Evolutionary conservation across 2,797 vertebrate genomes (phyloP), one percentile per base, ranked within the genome.

Genomic region (Sternotherus odoratus): DNA sequence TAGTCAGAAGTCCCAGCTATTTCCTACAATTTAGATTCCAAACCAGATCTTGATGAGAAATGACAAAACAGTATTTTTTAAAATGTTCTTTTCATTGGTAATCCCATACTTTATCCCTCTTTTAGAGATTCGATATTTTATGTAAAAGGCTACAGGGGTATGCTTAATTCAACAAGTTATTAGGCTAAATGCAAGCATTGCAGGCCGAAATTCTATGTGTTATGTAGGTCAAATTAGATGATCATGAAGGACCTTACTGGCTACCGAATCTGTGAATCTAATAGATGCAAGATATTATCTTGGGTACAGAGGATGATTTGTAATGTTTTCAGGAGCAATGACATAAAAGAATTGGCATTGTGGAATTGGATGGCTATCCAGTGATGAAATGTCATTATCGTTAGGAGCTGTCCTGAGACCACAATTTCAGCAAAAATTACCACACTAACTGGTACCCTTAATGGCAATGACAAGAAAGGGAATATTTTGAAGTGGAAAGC

Each of bases 21-120:
- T 91, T 87, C 79, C 88, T 63, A 88, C 83, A 88, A 88, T 92
- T 92, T 43, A 66, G 56, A 75, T 43, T 83, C 79, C 77, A 92
- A 88, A 81, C 86, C 49, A 84, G 77, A 91, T 74, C 60, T 87
- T 87, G 77, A 85, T 66, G 24, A 46, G 51, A 54, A 49, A 66
- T 77, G 66, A 81, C 77, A 88, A 80, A 80, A 84, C 54, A 77
- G 83, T 92, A 79, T 80, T 87, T 88, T 57, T 79, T 54, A 43
- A 4, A 49, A 66, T 78, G 63, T 83, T 77, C 63, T 92, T 84
- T 87, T 83, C 54, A 79, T 50, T 85, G 80, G 77, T 81, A 92
- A 88, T 77, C 36, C 63, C 74, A 85, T 88, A 80, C 66, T 66
- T 54, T 80, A 11, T 53, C 39, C 69, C 48, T 75, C 33, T 79